A percentile compares a stretch with the other conserved stretches of the same genome.
Evolutionary conservation across 2,888 invertebrate species (phyloP).

Genomic region (Drosophila nigricruria): DNA sequence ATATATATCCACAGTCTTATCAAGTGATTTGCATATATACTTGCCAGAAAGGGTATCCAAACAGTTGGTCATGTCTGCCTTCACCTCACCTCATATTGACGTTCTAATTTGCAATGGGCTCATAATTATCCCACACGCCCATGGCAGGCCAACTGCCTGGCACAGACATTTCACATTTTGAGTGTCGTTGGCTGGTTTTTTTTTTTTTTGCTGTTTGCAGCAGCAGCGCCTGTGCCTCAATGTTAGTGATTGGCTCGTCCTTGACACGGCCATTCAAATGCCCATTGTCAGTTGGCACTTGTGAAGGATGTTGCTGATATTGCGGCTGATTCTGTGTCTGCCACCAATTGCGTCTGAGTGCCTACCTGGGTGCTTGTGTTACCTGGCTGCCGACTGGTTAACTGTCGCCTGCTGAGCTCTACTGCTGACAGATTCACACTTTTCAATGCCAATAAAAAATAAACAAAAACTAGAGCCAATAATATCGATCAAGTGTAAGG

Average conservation of each 20-base stretch:
- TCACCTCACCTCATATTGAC: constrained; percentile 58
- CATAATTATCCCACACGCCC: constrained; percentile 72
- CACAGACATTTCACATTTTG: constrained; percentile 64
- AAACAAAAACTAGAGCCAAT: constrained; percentile 28
- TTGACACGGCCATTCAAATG: constrained; percentile 34
- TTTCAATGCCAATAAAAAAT: constrained; percentile 30
- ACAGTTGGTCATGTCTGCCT: too few relatives aligned
- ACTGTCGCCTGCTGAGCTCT: constrained; percentile 5
- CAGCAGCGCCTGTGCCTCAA: not conserved
- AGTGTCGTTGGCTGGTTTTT: constrained; percentile 18
- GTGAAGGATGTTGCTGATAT: constrained; percentile 13
- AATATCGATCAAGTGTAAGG: constrained; percentile 51
- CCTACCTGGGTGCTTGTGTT: constrained; percentile 14
- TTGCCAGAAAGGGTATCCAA: too few relatives aligned
- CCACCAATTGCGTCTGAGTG: constrained; percentile 28
- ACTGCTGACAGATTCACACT: constrained; percentile 31
- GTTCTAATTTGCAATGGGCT: constrained; percentile 64
- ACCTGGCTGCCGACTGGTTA: not conserved
- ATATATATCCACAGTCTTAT: too few relatives aligned
- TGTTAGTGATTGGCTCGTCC: constrained; percentile 30
- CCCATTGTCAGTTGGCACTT: constrained; percentile 24
- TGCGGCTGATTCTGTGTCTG: constrained; percentile 18
- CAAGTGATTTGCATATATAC: too few relatives aligned
- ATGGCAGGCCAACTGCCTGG: constrained; percentile 31
- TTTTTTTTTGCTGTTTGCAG: too few relatives aligned